Base-by-base conservation (phyloP, 1,140 invertebrate species). In the Hypothenemus hampei region DNA sequence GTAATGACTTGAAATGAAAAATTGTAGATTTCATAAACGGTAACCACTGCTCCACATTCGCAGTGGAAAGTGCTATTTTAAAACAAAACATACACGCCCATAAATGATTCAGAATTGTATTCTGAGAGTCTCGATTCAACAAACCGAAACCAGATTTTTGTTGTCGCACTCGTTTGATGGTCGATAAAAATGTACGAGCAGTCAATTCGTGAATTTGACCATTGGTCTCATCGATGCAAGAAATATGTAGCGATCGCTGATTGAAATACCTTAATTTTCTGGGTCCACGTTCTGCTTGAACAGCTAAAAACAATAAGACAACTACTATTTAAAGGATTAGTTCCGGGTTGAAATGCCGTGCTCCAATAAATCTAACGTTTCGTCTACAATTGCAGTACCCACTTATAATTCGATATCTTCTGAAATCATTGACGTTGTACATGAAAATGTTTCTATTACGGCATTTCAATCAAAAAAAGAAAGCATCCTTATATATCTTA, bases 281-380 rank as follows among this genome's bases (percentile, higher is more conserved):
- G 1, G 87, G 87, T 4, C 87, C 87, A 51, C 87, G 70, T 69
- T 89, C 87, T 71, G 87, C 83, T 73, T 90, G 87, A 3, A 90
- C 87, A 31, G 87, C 87, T 77, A 2, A 2, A 18, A 35, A 35
- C 15, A 43, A 43, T 37, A 39, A 15, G 13, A 31, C 13, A 15
- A 16, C n/a, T n/a, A n/a, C n/a, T n/a, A n/a, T n/a, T n/a, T n/a
- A n/a, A n/a, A n/a, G n/a, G n/a, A n/a, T n/a, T n/a, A n/a, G n/a
- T n/a, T n/a, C n/a, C n/a, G n/a, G n/a, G n/a, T n/a, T n/a, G n/a
- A n/a, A n/a, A n/a, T n/a, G n/a, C n/a, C n/a, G n/a, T n/a, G n/a
- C n/a, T n/a, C n/a, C n/a, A n/a, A n/a, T n/a, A n/a, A n/a, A n/a
- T n/a, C n/a, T n/a, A n/a, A n/a, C n/a, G n/a, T n/a, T n/a, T n/a